Evolutionary conservation across 2,888 invertebrate genomes (phyloP), one percentile per base, ranked within the genome.

Genomic region (Drosophila seclusa): DNA sequence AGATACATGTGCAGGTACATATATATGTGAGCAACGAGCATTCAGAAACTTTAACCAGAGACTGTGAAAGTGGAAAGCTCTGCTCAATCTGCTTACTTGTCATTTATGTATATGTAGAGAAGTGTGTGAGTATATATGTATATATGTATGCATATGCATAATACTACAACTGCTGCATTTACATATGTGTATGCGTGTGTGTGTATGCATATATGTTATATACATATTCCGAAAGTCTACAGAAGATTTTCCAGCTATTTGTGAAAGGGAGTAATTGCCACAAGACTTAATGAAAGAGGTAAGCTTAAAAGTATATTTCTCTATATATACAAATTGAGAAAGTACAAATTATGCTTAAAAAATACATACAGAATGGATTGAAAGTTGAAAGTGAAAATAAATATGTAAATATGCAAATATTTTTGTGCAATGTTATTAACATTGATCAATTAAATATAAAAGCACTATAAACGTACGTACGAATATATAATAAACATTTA

Each of bases 201-300:
- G 48, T 61, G 49, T n/a, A 72, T 55, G 72, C 50, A 52, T 57
- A 21, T 58, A 38, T 27, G 31, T 45, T 48, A 50, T 45, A 61
- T 60, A 68, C 60, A 68, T 49, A 77, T 79, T 69, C 75, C 66
- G 77, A 78, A 79, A 78, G 80, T 78, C 63, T 64, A 62, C 77
- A 69, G 53, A 79, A 69, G 66, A 79, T 82, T 79, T 74, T 72
- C 72, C 57, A 73, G 27, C 52, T 73, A 76, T 73, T 84, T 79
- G 83, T 82, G 82, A 82, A 83, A 84, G 76, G 86, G 78, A 81
- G 70, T 84, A 82, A 85, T 82, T 87, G 74, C 74, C 77, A 83
- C 76, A 70, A 75, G 85, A 78, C 70, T 81, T 86, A 86, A 86
- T 86, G 86, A 86, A 86, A 86, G 86, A 86, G 86, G 86, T 87